These are phyloP conservation scores for Erebia ligea DNA, from an alignment of 2,888 invertebrate species.

Conservation along the genomic window DNA sequence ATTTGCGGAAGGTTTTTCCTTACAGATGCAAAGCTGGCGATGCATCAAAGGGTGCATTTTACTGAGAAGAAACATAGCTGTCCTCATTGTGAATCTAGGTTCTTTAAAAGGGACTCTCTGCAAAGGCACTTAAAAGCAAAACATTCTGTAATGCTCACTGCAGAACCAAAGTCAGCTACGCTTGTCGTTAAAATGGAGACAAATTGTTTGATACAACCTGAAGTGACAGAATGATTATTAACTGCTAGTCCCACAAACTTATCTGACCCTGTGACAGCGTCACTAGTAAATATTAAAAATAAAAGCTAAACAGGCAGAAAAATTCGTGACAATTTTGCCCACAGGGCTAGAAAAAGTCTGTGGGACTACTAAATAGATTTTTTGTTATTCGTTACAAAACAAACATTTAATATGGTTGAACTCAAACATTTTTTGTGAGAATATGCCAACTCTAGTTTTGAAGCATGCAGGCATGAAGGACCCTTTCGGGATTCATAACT, in stretches of 20 bases:
- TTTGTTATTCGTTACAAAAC: too few relatives aligned
- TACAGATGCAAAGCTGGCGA: slow-evolving; percentile 50
- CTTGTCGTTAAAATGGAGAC: slow-evolving; percentile 31
- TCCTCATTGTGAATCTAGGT: slow-evolving; percentile 57
- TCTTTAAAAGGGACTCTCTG: slow-evolving; percentile 51
- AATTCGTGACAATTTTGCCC: too few relatives aligned
- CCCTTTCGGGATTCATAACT: too few relatives aligned
- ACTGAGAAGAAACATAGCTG: slow-evolving; percentile 59
- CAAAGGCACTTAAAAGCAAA: slow-evolving; percentile 48
- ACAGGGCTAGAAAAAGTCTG: too few relatives aligned
- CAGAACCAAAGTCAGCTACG: slow-evolving; percentile 14
- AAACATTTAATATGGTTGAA: too few relatives aligned
- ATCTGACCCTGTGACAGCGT: too few relatives aligned
- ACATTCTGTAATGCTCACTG: slow-evolving; percentile 31
- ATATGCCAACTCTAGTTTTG: too few relatives aligned
- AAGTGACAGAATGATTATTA: slow-evolving; percentile 3
- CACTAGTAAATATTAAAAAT: too few relatives aligned
- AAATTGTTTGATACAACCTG: slow-evolving; percentile 8
- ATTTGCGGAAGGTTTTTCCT: slow-evolving; percentile 63
- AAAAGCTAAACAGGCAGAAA: too few relatives aligned
- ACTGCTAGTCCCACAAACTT: background rate
- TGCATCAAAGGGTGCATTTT: slow-evolving; percentile 60
- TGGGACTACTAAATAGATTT: too few relatives aligned
- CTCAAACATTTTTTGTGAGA: too few relatives aligned
- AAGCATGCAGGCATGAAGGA: too few relatives aligned